phyloP scores from a whole-genome alignment of 2,888 invertebrate species.

The Amphiduros pacificus region DNA sequence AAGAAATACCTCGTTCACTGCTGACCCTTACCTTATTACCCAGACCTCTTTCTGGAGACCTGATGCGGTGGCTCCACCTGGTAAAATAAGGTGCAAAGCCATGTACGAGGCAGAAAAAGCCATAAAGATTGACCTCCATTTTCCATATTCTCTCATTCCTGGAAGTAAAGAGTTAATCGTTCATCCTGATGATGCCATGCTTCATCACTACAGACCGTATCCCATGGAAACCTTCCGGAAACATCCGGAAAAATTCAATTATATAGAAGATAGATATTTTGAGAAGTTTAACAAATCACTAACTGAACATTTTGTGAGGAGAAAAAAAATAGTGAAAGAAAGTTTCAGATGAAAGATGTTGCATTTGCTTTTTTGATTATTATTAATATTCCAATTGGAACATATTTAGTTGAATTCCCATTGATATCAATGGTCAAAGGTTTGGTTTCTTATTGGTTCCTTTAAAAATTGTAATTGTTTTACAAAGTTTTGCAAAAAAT shows the following conservation, averaged over 20 bases:
- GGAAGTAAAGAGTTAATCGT: constrained; percentile 22
- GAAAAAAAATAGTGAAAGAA: too few relatives aligned
- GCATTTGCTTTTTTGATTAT: too few relatives aligned
- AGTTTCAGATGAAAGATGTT: too few relatives aligned
- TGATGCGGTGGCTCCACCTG: constrained; percentile 22
- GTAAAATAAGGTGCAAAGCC: constrained; percentile 29
- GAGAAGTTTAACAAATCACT: too few relatives aligned
- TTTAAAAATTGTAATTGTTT: too few relatives aligned
- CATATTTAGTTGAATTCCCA: too few relatives aligned
- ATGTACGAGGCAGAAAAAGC: constrained; percentile 23
- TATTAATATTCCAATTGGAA: too few relatives aligned
- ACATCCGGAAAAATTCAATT: constrained; percentile 16
- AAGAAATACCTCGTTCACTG: constrained; percentile 9
- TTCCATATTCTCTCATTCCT: constrained; percentile 19
- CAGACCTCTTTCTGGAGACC: constrained; percentile 25
- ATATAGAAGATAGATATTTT: constrained; percentile 24
- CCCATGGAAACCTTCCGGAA: constrained; percentile 24
- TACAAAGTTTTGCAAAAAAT: too few relatives aligned
- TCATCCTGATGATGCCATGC: constrained; percentile 20
- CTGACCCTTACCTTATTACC: constrained; percentile 20
- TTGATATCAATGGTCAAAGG: too few relatives aligned
- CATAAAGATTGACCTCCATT: constrained; percentile 26
- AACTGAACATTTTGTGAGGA: too few relatives aligned
- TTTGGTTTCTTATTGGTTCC: too few relatives aligned
- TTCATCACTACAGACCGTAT: constrained; percentile 27